Conservation (phyloP, 2,113 vertebrate genomes). For the Epinephelus lanceolatus region DNA sequence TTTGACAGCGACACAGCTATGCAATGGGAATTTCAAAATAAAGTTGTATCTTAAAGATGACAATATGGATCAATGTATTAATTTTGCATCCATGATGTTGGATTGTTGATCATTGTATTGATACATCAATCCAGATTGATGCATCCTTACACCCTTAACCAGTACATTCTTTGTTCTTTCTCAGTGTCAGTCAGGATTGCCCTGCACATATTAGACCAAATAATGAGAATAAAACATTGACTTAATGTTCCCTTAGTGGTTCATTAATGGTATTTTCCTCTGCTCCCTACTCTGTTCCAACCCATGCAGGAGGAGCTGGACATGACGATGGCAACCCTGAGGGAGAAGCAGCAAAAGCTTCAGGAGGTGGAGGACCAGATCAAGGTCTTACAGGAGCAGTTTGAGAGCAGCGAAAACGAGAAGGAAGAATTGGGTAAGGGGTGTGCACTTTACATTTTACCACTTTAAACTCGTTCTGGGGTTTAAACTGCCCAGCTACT, state of each 20-base stretch:
- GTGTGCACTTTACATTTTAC: neutral
- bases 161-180: neutral
- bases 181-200: neutral
- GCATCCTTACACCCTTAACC: no score
- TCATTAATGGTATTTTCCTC: neutral
- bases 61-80: no score
- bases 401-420: slow-evolving; percentile 85
- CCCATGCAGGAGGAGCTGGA: slow-evolving; percentile 86
- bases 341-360: slow-evolving; percentile 85
- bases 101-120: no score
- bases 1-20: no score
- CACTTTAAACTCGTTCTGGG: neutral
- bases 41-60: no score
- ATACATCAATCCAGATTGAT: no score
- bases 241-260: neutral
- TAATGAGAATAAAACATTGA: neutral
- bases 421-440: slow-evolving; percentile 86
- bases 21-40: no score
- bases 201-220: neutral
- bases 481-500: neutral
- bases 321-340: slow-evolving; percentile 84
- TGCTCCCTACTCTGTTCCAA: neutral
- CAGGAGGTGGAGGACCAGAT: slow-evolving; percentile 87
- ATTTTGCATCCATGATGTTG: no score
- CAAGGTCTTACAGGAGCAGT: slow-evolving; percentile 85